Base-by-base conservation (phyloP, 2,113 vertebrate genomes). In the Halichoerus grypus region DNA sequence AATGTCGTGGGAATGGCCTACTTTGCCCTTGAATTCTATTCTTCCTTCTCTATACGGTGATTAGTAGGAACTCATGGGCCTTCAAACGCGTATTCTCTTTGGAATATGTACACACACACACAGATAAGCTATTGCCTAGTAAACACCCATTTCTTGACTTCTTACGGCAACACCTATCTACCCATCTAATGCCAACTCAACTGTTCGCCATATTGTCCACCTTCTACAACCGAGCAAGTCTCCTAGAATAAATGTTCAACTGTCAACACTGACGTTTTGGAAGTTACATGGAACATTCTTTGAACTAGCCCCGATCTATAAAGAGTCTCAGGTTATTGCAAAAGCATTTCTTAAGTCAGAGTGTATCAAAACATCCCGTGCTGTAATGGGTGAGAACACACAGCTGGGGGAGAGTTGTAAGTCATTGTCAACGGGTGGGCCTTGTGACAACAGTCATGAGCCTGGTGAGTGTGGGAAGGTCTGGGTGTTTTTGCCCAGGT, bases 391-490 rank as follows among this genome's bases (percentile, higher is more conserved):
- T 4, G 21, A 39, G 31, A 49, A 42, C 5, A 33, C 19, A 8
- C 3, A 15, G 16, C 4, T 11, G 18, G 5, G 2, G 3, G 0
- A 3, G 33, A 4, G 14, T 5, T 8, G 0, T 2, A 12, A 4
- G 36, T 57, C 10, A 0, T 4, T 14, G 46, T 4, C 6, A 10
- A 59, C 0, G 0, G 1, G 15, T 4, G 21, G 28, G 21, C n/a
- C 21, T 28, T 28, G 14, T 4, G 31, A n/a, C 46, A 10, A 1
- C 0, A 14, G 12, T 36, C 5, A 0, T 0, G 28, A 18, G 11
- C 1, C 0, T 15, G 7, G 21, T 12, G 0, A 16, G 16, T 19
- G 7, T 4, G 4, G 0, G 19, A 11, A 57, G 42, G 5, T 11
- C 13, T 53, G 36, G 61, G 12, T 15, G 10, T 18, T 46, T 59